Evolutionary conservation across 1,140 invertebrate genomes (phyloP), one percentile per base, ranked within the genome.

Genomic region (Carposina sasakii): DNA sequence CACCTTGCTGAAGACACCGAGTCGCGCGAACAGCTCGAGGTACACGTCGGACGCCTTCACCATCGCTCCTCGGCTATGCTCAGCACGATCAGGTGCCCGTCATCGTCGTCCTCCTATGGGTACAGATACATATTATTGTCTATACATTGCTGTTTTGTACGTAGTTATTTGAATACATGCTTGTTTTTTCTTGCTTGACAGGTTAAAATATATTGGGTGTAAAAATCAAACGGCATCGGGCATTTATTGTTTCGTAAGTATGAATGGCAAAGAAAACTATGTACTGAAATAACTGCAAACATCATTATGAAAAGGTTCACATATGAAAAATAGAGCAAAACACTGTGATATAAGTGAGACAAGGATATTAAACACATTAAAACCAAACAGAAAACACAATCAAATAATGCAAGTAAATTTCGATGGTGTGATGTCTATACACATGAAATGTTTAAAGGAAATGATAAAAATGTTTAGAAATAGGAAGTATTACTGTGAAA

Each of bases 1-100:
- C 12, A 98, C 95, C 86, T 98, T 98, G 16, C 93, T 95, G 85
- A 98, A 98, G 1, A 99, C 93, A 21, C 98, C 98, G 5, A 99
- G 88, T 8, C 97, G 87, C 16, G 97, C 96, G 82, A 99, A 98
- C 81, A 99, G 96, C 69, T 99, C 97, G 26, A 99, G 86, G 81
- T 97, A 99, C 47, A 96, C 92, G 48, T 97, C 94, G 43, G 94
- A 90, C 10, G 93, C 92, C 86, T 99, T 99, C 42, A 90, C 87
- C 92, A 99, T 96, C 40, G 85, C 81, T 99, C 96, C 82, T 98
- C 93, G 37, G 98, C 96, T 71, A 99, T 96, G 67, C 95, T 93
- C 28, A 99, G 85, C 22, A 96, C 94, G 10, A 96, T 92, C 24
- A 97, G 85, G 73, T 98, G 96, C 3, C 96, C 96, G 72, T 98